phyloP scores from a whole-genome alignment of 2,113 vertebrate genomes.

The Oreochromis niloticus region DNA sequence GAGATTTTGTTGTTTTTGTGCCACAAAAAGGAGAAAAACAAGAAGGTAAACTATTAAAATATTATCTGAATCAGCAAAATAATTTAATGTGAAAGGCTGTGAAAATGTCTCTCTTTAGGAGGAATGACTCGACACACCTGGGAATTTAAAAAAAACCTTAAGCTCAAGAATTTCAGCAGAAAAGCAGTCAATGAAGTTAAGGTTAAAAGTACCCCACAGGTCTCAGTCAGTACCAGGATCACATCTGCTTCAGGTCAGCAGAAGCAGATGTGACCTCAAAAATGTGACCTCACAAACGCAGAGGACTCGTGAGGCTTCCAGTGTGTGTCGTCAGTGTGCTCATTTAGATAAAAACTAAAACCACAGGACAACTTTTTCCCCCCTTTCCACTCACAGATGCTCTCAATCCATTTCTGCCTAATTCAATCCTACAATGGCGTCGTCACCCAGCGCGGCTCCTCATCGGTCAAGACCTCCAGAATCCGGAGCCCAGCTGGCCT shows the following conservation, averaged over 20 bases:
- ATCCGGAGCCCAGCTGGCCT: conserved; percentile 76
- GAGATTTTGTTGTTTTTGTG: fast-evolving
- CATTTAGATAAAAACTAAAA: neutral
- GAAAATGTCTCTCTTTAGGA: fast-evolving
- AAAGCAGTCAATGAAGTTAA: neutral
- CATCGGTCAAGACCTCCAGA: conserved; percentile 79
- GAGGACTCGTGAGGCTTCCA: neutral
- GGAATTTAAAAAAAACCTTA: fast-evolving
- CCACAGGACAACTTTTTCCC: neutral
- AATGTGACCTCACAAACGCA: neutral
- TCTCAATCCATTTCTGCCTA: neutral
- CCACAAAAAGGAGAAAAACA: neutral
- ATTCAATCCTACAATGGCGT: neutral
- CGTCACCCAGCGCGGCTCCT: neutral
- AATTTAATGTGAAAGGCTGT: fast-evolving
- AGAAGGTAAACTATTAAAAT: neutral
- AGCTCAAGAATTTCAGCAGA: neutral
- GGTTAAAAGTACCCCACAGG: neutral
- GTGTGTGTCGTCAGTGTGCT: neutral
- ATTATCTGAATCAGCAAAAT: fast-evolving
- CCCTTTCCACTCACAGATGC: neutral
- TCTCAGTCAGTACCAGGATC: fast-evolving
- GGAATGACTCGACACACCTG: fast-evolving
- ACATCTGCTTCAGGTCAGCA: neutral
- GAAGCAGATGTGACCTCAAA: neutral